phyloP scores from a whole-genome alignment of 2,797 vertebrate species.

The Sylvilagus floridanus region DNA sequence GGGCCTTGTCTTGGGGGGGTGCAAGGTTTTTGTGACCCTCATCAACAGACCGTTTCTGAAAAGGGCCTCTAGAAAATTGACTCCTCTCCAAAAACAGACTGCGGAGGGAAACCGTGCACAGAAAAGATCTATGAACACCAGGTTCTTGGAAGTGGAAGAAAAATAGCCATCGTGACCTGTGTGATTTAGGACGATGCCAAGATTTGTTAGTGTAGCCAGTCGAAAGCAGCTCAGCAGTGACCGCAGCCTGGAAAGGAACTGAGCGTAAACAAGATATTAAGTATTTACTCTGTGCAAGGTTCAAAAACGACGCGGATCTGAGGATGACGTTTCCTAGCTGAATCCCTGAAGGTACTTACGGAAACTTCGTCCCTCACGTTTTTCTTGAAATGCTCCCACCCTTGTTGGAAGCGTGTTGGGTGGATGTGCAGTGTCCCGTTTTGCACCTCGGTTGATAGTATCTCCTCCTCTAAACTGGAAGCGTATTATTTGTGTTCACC shows the following conservation, averaged over 20 bases:
- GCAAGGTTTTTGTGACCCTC: background rate
- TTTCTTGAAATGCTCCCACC: conserved; percentile 53
- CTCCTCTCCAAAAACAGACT: background rate
- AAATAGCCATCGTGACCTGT: background rate
- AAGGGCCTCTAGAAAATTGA: background rate
- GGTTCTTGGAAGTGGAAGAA: conserved; percentile 10
- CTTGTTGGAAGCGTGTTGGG: background rate
- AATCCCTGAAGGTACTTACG: background rate
- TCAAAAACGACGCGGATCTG: conserved; percentile 6
- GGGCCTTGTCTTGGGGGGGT: background rate
- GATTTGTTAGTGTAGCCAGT: conserved; percentile 42
- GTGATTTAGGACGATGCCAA: background rate
- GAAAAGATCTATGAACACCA: background rate
- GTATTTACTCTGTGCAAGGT: background rate
- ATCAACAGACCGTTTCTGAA: background rate
- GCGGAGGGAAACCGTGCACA: background rate
- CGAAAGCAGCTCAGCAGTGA: background rate
- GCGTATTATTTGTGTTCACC: background rate
- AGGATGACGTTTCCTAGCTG: background rate
- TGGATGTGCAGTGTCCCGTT: background rate
- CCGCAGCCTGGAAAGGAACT: conserved; percentile 34
- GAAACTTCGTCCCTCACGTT: background rate
- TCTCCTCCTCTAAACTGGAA: conserved; percentile 29
- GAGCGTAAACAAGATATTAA: background rate
- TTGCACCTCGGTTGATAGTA: background rate